Percentiles rank a stretch among this genome's conserved stretches.
phyloP scores from a whole-genome alignment of 2,888 invertebrate species.

The Geotrupes spiniger region DNA sequence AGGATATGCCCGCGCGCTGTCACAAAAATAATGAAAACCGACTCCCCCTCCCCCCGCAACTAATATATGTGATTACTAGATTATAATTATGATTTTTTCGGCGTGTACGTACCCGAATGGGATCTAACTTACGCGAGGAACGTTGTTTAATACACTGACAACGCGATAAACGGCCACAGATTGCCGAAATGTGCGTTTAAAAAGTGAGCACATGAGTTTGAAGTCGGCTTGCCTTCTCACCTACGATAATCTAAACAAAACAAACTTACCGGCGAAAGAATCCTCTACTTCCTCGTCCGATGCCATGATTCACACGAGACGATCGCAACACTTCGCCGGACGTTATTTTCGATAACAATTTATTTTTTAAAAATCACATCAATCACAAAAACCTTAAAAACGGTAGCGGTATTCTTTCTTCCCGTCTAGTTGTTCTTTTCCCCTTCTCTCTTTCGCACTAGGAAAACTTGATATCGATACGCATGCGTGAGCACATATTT shows the following conservation, averaged over 20 bases:
- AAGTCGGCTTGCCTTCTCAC: slow-evolving; percentile 43
- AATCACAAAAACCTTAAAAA: slow-evolving; percentile 26
- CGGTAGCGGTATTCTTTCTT: slow-evolving; percentile 27
- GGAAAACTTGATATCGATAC: slow-evolving; percentile 13
- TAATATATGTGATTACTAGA: slow-evolving; percentile 43
- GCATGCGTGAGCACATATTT: slow-evolving; percentile 14
- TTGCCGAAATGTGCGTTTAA: slow-evolving; percentile 18
- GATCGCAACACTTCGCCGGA: slow-evolving; percentile 9
- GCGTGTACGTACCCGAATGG: not conserved
- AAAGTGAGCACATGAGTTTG: slow-evolving; percentile 37
- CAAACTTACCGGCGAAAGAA: slow-evolving; percentile 77
- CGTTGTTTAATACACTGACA: not conserved
- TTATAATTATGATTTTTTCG: slow-evolving; percentile 38
- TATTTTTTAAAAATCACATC: slow-evolving; percentile 23
- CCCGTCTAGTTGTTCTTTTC: slow-evolving; percentile 29
- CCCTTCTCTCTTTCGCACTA: slow-evolving; percentile 25
- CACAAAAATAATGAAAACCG: slow-evolving; percentile 55
- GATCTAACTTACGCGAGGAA: not conserved
- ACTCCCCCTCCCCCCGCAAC: slow-evolving; percentile 44
- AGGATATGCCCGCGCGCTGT: slow-evolving; percentile 63
- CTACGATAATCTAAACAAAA: slow-evolving; percentile 39
- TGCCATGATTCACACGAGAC: slow-evolving; percentile 59
- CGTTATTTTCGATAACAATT: slow-evolving; percentile 4
- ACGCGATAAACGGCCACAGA: slow-evolving; percentile 4
- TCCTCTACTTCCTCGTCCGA: slow-evolving; percentile 87